Evolutionary conservation across 37 sponge, comb jelly and placozoan species (phyloP).

Genomic region (Dysidea cf. avara): DNA sequence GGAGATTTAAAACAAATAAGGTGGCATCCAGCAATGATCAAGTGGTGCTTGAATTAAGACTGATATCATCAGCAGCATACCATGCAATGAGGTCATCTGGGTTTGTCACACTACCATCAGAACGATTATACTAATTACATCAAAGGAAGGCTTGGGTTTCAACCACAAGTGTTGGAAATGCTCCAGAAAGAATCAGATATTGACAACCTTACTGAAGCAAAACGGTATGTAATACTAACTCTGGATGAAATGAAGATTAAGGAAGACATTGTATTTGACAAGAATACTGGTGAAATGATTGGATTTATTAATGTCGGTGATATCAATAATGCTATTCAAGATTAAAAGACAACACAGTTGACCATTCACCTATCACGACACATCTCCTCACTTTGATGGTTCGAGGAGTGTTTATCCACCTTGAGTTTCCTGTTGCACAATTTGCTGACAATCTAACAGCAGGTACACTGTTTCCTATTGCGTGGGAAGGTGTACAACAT

Average conservation of each 20-base stretch:
- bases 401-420: too few species aligned
- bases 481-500: too few species aligned
- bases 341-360: background rate
- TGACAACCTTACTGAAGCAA: constrained; percentile 20
- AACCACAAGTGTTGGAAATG: too few species aligned
- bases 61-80: constrained; percentile 23
- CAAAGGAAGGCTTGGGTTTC: background rate
- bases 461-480: constrained; percentile 28
- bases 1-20: constrained; percentile 12
- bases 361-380: constrained; percentile 14
- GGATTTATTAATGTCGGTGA: too few species aligned
- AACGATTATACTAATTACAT: constrained; percentile 39
- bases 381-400: constrained; percentile 8
- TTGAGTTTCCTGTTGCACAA: constrained; percentile 36
- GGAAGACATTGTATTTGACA: too few species aligned
- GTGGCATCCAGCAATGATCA: constrained; percentile 52
- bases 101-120: constrained; percentile 38
- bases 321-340: constrained; percentile 36
- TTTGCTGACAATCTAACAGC: constrained; percentile 14
- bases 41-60: constrained; percentile 23
- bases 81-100: constrained; percentile 33
- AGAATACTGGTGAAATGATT: too few species aligned
- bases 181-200: too few species aligned
- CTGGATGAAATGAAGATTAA: too few species aligned
- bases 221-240: constrained; percentile 40